Percentiles rank a stretch among this genome's conserved stretches.
Conservation (phyloP, 2,797 vertebrate genomes). For the Clarias fuscus region DNA sequence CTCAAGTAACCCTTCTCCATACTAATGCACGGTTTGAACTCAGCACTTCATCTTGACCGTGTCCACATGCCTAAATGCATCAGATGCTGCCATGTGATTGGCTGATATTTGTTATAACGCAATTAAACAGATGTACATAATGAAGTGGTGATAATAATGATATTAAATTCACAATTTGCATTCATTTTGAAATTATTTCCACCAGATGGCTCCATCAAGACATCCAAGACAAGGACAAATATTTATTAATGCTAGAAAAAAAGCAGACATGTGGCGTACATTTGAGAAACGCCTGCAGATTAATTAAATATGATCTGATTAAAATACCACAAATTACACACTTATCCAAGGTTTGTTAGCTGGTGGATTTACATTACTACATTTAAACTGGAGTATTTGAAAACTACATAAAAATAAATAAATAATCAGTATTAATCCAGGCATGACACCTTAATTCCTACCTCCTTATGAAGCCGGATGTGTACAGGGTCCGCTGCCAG, state of each 20-base stretch:
- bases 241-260: not conserved
- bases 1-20: no score
- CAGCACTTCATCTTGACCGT: no score
- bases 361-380: not conserved
- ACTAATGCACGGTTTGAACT: no score
- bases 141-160: not conserved
- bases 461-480: conserved; percentile 85
- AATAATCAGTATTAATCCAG: not conserved
- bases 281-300: not conserved
- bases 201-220: not conserved
- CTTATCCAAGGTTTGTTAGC: not conserved
- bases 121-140: no score
- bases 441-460: conserved; percentile 50
- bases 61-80: no score
- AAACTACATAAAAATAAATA: not conserved
- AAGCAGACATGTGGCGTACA: not conserved
- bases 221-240: not conserved
- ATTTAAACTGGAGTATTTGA: not conserved
- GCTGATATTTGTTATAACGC: no score
- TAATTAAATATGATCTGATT: not conserved
- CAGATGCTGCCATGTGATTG: no score
- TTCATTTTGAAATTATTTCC: not conserved
- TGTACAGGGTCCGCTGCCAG: conserved; percentile 79
- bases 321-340: not conserved
- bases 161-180: not conserved